phyloP scores from a whole-genome alignment of 2,888 invertebrate genomes.

The Theretra japonica region DNA sequence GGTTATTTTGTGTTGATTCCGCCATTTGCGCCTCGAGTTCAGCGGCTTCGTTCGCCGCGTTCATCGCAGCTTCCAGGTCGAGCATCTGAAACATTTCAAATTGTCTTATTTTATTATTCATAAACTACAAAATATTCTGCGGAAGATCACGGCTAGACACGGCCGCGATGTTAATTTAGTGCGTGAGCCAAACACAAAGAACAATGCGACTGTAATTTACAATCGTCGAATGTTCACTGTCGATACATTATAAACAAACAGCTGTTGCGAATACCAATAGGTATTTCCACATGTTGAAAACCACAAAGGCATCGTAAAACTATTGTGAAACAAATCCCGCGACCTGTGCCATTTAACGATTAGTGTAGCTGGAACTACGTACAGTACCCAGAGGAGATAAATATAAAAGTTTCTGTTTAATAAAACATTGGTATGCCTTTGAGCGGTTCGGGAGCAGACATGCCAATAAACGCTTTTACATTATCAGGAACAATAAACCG shows the following conservation, averaged over 20 bases:
- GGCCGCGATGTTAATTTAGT: not conserved
- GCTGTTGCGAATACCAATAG: slow-evolving; percentile 27
- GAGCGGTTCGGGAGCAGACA: not conserved
- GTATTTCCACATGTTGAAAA: slow-evolving; percentile 42
- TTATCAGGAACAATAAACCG: not conserved
- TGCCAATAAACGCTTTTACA: not conserved
- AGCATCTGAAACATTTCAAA: slow-evolving; percentile 60
- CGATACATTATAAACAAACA: slow-evolving; percentile 31
- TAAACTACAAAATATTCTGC: slow-evolving; percentile 26
- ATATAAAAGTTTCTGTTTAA: slow-evolving; percentile 15
- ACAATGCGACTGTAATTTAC: slow-evolving; percentile 29
- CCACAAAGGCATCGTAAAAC: slow-evolving; percentile 52
- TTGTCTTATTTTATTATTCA: slow-evolving; percentile 27
- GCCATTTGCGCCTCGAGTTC: slow-evolving; percentile 57
- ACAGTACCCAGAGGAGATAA: not conserved
- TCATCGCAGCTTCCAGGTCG: slow-evolving; percentile 70
- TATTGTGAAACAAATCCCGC: slow-evolving; percentile 44
- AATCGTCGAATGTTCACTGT: slow-evolving; percentile 25
- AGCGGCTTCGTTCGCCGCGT: slow-evolving; percentile 49
- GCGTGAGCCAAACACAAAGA: slow-evolving; percentile 16
- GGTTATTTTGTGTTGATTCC: slow-evolving; percentile 60
- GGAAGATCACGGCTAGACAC: slow-evolving; percentile 13
- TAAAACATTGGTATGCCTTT: not conserved
- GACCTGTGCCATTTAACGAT: slow-evolving; percentile 21
- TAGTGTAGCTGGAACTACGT: slow-evolving; percentile 16